Evolutionary conservation across 2,888 invertebrate species (phyloP), one percentile per base, ranked within the genome.

Genomic region (Protophormia terraenovae): DNA sequence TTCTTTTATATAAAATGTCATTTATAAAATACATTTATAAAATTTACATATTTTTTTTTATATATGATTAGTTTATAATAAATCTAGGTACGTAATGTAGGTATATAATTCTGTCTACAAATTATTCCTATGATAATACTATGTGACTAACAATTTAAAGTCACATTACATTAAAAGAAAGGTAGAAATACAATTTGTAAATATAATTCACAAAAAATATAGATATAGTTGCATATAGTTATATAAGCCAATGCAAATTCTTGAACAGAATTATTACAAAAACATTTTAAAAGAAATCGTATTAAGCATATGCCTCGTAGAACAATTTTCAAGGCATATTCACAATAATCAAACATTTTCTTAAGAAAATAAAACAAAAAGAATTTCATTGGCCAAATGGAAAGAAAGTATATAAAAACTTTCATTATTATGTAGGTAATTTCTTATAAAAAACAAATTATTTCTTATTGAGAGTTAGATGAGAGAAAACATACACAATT

Each of bases 191-290:
- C 50, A 83, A 78, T 55, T 77, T 72, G 69, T 75, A 77, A 81
- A 71, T 62, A 62, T 73, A 83, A 14, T 64, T 55, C 24, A 75
- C 22, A 71, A 71, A 47, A 72, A 67, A 71, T 47, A 84, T 14
- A 41, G 14, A 41, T 12, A n/a, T 41, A 41, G 41, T 41, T 41
- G 41, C n/a, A 41, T n/a, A n/a, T 41, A 12, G 41, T 41, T 41
- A n/a, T 64, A 66, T 32, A 60, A 50, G 87, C 89, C 88, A 88
- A 82, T 84, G 72, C 87, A 88, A 88, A 89, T 86, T 88, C 89
- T 88, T 89, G 88, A 86, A 89, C 89, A 89, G 86, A 87, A 85
- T 89, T 89, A 89, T 77, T 86, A 86, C 86, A 86, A n/a, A n/a
- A n/a, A 84, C 14, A 73, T 45, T 73, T 35, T 41, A 81, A 80